These are phyloP conservation scores for Anguilla megastoma DNA, from an alignment of 2,797 vertebrate genomes.

Conservation along the genomic window DNA sequence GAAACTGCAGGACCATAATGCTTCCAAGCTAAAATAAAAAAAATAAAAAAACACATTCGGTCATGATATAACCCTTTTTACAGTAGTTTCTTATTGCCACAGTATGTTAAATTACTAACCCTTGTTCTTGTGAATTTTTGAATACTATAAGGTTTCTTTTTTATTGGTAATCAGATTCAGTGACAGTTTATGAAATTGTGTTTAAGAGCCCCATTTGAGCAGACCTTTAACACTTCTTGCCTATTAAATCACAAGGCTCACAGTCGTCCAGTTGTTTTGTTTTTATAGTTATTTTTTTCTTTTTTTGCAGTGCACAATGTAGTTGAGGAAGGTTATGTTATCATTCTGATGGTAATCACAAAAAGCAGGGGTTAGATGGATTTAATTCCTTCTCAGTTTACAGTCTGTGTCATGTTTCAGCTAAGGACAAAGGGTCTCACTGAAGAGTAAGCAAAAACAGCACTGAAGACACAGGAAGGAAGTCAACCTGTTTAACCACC, in stretches of 20 bases:
- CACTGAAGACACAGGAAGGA: neutral
- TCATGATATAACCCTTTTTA: neutral
- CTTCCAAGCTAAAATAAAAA: neutral
- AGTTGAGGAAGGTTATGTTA: conserved; percentile 50
- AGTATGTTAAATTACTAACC: neutral
- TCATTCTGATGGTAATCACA: conserved; percentile 55
- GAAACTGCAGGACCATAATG: neutral
- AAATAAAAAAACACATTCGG: neutral
- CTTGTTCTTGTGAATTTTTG: neutral
- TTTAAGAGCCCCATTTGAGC: neutral
- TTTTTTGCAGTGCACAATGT: conserved; percentile 36
- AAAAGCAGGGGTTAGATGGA: conserved; percentile 41
- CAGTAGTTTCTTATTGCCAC: conserved; percentile 5
- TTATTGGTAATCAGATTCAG: conserved; percentile 19
- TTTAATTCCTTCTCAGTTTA: conserved; percentile 32
- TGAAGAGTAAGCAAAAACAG: conserved; percentile 31
- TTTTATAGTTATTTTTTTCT: neutral
- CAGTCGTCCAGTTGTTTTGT: conserved; percentile 31
- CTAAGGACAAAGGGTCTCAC: conserved; percentile 15
- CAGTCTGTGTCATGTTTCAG: conserved; percentile 31
- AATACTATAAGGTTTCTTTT: conserved; percentile 15
- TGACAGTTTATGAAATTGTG: neutral
- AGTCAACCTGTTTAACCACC: conserved; percentile 34
- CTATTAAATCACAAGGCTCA: conserved; percentile 19
- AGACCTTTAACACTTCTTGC: neutral